These are phyloP conservation scores for Phallusia fumigata DNA, from an alignment of 23 tunicate species.

Conservation along the genomic window DNA sequence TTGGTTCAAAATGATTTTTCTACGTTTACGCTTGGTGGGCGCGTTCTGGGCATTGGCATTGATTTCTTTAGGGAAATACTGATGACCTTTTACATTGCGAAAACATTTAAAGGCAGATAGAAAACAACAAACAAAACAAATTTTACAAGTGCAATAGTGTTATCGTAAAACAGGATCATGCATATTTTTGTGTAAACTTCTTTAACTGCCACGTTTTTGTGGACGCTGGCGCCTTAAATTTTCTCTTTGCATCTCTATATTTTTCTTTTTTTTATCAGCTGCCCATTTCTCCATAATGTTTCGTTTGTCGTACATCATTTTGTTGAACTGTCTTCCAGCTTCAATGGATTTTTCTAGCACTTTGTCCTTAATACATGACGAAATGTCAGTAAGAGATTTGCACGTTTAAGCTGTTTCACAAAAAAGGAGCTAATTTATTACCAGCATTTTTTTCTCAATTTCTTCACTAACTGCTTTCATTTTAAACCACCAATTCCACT, in stretches of 20 bases:
- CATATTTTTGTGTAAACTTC: too few species aligned
- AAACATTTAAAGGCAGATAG: too few species aligned
- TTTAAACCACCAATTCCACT: constrained; percentile 80
- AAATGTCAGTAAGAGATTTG: neutral
- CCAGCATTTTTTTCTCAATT: constrained; percentile 56
- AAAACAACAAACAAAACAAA: too few species aligned
- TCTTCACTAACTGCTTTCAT: constrained; percentile 58
- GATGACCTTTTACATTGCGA: too few species aligned
- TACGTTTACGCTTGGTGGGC: too few species aligned
- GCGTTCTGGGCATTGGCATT: too few species aligned
- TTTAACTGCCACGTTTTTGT: neutral
- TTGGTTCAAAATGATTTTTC: too few species aligned
- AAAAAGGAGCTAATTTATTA: neutral
- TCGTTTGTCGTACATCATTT: constrained; percentile 14
- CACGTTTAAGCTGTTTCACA: neutral
- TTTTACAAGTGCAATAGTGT: too few species aligned
- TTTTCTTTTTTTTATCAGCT: neutral
- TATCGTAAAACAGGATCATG: too few species aligned
- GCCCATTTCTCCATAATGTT: constrained; percentile 17
- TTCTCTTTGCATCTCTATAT: neutral
- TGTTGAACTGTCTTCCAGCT: constrained; percentile 19
- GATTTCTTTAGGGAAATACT: too few species aligned
- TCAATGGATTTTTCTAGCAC: constrained; percentile 22
- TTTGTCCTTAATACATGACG: constrained; percentile 9
- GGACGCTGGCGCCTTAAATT: neutral